Percentiles rank a stretch among this genome's conserved stretches.
These are phyloP conservation scores for Sarcophaga peregrina DNA, from an alignment of 1,140 invertebrate genomes.

Conservation along the genomic window DNA sequence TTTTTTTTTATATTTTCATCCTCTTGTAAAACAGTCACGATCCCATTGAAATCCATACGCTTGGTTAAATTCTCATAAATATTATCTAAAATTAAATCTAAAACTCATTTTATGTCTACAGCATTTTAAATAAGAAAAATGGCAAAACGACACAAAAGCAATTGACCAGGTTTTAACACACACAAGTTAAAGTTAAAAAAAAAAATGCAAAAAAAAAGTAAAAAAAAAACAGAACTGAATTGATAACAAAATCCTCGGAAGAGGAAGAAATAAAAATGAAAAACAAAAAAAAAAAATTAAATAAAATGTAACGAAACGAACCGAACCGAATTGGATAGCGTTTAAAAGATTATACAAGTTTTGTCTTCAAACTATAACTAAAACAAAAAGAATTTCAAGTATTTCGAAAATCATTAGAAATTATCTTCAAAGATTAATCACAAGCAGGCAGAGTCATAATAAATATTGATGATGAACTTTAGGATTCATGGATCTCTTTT, in stretches of 20 bases:
- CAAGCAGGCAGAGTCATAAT: neutral
- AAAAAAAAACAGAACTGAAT: neutral
- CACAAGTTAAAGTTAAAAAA: neutral
- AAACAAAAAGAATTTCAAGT: neutral
- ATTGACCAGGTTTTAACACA: conserved; percentile 34
- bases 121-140: conserved; percentile 37
- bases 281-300: neutral
- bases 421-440: conserved; percentile 1
- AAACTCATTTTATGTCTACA: conserved; percentile 37
- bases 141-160: conserved; percentile 24
- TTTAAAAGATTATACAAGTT: neutral
- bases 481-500: no score
- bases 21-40: conserved; percentile 30
- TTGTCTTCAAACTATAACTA: neutral
- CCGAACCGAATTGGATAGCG: neutral
- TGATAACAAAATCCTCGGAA: no score
- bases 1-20: neutral
- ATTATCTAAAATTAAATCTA: conserved; percentile 40
- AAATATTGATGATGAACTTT: no score
- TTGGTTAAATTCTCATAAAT: conserved; percentile 41
- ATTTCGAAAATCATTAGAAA: conserved; percentile 1
- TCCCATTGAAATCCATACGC: conserved; percentile 37
- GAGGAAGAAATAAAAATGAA: no score
- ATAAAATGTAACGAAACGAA: neutral
- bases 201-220: neutral